These are phyloP conservation scores for Heterotis niloticus DNA, from an alignment of 2,113 vertebrate species.

Conservation along the genomic window DNA sequence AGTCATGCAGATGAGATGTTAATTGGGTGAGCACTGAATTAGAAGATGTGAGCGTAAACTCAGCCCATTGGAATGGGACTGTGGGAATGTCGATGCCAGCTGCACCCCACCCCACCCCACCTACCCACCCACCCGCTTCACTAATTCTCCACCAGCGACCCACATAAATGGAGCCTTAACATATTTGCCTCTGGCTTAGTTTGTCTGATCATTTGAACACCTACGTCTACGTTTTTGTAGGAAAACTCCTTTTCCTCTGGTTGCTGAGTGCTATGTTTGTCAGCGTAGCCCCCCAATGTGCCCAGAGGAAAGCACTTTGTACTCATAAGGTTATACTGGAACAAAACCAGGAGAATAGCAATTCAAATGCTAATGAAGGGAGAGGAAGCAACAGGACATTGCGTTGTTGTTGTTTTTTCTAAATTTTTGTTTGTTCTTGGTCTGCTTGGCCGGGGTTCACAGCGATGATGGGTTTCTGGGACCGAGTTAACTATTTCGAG, in stretches of 20 bases:
- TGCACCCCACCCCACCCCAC: constrained; percentile 57
- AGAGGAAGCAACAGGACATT: constrained; percentile 80
- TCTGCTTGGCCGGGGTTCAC: constrained; percentile 60
- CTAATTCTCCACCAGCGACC: constrained; percentile 6
- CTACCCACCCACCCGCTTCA: constrained; percentile 2
- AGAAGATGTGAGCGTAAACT: constrained; percentile 85
- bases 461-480: constrained; percentile 64
- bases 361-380: constrained; percentile 95
- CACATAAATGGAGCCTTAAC: constrained; percentile 5
- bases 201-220: constrained; percentile 72
- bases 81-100: constrained; percentile 90
- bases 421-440: constrained; percentile 81
- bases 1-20: constrained; percentile 99
- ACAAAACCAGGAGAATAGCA: constrained; percentile 85
- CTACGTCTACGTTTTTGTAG: constrained; percentile 32
- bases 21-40: constrained; percentile 89
- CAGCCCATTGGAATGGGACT: constrained; percentile 84
- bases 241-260: not conserved
- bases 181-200: not conserved
- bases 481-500: constrained; percentile 45
- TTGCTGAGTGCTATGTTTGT: not conserved
- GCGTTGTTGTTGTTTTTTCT: constrained; percentile 79
- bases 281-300: constrained; percentile 29
- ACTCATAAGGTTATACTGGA: constrained; percentile 76
- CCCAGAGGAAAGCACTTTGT: constrained; percentile 76